Percentiles rank a stretch among this genome's conserved stretches.
Conservation (phyloP, 2,113 vertebrate species). For the Dicerorhinus sumatrensis region DNA sequence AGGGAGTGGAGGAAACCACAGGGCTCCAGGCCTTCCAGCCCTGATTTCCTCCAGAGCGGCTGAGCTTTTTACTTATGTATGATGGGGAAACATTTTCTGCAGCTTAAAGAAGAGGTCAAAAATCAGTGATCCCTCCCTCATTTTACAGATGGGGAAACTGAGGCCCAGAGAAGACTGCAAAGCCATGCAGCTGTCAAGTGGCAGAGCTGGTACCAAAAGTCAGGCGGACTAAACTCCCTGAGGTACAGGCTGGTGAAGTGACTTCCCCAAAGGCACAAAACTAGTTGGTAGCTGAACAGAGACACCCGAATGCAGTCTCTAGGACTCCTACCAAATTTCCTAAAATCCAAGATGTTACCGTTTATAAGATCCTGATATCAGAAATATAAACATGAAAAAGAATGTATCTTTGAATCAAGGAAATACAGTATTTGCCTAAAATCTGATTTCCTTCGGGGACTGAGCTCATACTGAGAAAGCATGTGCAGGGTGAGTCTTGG, state of each 20-base stretch:
- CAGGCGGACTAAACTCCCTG: neutral
- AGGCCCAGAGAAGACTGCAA: neutral
- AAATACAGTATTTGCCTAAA: slow-evolving; percentile 57
- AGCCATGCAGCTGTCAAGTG: neutral
- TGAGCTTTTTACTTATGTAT: neutral
- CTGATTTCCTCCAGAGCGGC: neutral
- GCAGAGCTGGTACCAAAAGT: neutral
- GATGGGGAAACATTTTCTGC: neutral
- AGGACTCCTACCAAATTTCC: neutral
- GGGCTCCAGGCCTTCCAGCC: neutral
- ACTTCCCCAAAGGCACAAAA: neutral
- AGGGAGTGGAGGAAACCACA: neutral
- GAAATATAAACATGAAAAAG: slow-evolving; percentile 16
- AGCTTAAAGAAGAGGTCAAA: neutral
- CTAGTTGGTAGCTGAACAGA: neutral
- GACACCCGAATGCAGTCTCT: neutral
- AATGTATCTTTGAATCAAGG: slow-evolving; percentile 24
- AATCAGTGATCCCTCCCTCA: neutral
- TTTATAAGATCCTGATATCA: neutral
- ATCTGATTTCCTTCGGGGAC: slow-evolving; percentile 50
- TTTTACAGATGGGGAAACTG: neutral
- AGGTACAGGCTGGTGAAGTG: neutral
- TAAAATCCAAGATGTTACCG: neutral
- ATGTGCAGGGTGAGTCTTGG: slow-evolving; percentile 56
- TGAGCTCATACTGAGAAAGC: slow-evolving; percentile 54